A percentile compares a stretch with the other conserved stretches of the same genome.
phyloP scores from a whole-genome alignment of 2,113 vertebrate species.

The Camelus bactrianus region DNA sequence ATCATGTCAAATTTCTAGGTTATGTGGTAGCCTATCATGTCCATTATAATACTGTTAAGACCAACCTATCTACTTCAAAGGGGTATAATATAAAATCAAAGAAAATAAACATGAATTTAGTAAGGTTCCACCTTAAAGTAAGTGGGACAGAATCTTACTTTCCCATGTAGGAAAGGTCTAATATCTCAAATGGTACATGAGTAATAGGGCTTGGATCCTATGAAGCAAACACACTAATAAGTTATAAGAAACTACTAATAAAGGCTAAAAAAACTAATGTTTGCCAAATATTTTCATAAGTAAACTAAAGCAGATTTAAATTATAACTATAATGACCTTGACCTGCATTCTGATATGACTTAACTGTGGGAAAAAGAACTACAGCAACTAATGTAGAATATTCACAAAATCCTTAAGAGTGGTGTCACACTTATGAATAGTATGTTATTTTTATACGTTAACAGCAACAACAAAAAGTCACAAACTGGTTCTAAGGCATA shows the following conservation, averaged over 20 bases:
- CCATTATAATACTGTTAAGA: background rate
- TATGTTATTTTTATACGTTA: background rate
- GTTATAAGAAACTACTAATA: background rate
- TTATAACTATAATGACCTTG: background rate
- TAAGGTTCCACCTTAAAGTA: slow-evolving; percentile 42
- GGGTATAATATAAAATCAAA: slow-evolving; percentile 36
- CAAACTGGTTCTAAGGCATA: background rate
- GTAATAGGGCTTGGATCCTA: background rate
- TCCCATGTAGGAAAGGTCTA: background rate
- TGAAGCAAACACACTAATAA: background rate
- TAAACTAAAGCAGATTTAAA: slow-evolving; percentile 33
- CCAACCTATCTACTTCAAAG: background rate
- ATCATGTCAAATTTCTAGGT: slow-evolving; percentile 13
- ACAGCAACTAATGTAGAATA: background rate
- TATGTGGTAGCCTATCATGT: background rate
- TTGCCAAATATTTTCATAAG: background rate
- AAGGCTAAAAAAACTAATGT: background rate
- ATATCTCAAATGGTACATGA: background rate
- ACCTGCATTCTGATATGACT: background rate
- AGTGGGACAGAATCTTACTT: slow-evolving; percentile 2
- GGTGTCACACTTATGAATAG: background rate
- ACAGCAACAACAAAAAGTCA: slow-evolving; percentile 1
- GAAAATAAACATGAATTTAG: slow-evolving; percentile 48
- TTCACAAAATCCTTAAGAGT: slow-evolving; percentile 16
- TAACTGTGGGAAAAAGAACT: background rate